phyloP scores from a whole-genome alignment of 2,797 vertebrate genomes.

The Sciurus vulgaris region DNA sequence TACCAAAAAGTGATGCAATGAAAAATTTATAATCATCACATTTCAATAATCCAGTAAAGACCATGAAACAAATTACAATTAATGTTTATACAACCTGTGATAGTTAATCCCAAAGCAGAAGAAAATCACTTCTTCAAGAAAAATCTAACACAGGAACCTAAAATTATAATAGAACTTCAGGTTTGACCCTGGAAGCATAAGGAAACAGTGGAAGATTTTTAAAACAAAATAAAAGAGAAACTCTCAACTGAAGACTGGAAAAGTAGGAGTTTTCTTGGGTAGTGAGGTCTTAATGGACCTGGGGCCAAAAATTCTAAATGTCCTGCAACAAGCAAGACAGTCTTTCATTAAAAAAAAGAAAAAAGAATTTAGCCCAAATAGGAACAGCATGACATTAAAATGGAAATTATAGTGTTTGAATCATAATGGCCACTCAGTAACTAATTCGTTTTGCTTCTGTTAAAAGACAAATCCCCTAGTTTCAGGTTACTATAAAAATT shows the following conservation, averaged over 20 bases:
- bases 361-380: neutral
- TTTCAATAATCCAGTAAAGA: neutral
- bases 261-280: neutral
- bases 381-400: neutral
- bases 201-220: neutral
- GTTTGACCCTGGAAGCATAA: neutral
- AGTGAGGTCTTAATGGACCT: neutral
- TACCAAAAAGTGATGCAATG: neutral
- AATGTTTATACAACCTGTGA: neutral
- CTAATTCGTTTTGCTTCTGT: neutral
- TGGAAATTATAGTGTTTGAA: neutral
- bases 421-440: neutral
- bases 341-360: neutral
- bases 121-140: conserved; percentile 9
- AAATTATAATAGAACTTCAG: neutral
- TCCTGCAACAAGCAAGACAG: neutral
- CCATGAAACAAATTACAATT: neutral
- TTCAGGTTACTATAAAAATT: neutral
- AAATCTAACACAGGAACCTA: conserved; percentile 16
- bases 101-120: neutral
- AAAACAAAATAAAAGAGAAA: neutral
- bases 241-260: neutral
- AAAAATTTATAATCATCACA: neutral
- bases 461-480: neutral
- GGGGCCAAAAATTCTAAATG: neutral